Conservation (phyloP, 2,113 vertebrate genomes). For the Eurystomus gularis region DNA sequence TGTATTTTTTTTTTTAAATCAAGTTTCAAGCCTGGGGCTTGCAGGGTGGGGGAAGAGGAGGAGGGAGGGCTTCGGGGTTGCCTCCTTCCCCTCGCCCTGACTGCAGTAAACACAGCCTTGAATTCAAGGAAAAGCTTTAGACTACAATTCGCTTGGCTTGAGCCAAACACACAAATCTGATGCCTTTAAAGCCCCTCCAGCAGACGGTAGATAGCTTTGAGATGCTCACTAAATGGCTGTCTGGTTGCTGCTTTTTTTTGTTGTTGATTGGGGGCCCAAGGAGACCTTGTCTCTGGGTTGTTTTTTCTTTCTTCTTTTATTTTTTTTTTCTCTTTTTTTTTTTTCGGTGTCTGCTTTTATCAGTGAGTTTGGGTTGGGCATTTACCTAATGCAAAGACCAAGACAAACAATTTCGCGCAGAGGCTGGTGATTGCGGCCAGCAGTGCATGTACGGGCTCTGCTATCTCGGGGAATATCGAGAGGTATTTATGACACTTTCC, state of each 20-base stretch:
- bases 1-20: conserved; percentile 68
- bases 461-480: conserved; percentile 31
- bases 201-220: conserved; percentile 66
- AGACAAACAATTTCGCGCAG: conserved; percentile 50
- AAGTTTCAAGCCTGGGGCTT: conserved; percentile 70
- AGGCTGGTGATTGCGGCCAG: background rate
- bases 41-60: conserved; percentile 58
- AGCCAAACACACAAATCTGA: conserved; percentile 63
- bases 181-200: conserved; percentile 65
- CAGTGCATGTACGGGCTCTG: background rate
- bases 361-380: conserved; percentile 46
- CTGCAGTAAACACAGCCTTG: conserved; percentile 73
- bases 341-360: conserved; percentile 46
- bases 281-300: conserved; percentile 56
- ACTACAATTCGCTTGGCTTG: conserved; percentile 65
- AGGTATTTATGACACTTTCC: conserved; percentile 69
- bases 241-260: conserved; percentile 52
- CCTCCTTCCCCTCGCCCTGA: conserved; percentile 30
- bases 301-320: background rate
- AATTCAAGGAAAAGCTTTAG: conserved; percentile 71
- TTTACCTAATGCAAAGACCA: conserved; percentile 52
- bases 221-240: conserved; percentile 66
- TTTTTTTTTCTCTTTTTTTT: background rate
- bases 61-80: conserved; percentile 58
- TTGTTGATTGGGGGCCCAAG: conserved; percentile 46